These are phyloP conservation scores for Melinaea marsaeus DNA, from an alignment of 2,888 invertebrate genomes.

Conservation along the genomic window DNA sequence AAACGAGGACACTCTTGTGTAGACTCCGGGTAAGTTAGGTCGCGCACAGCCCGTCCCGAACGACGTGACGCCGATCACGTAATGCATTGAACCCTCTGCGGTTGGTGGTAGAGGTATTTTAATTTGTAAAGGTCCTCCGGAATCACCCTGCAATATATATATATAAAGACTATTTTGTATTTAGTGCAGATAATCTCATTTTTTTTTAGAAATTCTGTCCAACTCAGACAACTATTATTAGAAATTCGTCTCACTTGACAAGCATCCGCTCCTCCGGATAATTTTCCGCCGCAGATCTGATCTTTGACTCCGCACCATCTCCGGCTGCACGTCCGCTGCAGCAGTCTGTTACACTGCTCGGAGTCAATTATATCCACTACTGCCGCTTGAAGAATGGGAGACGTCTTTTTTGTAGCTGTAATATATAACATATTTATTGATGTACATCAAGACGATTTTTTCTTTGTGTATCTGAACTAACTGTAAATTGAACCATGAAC, in stretches of 20 bases:
- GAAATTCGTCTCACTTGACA: constrained; percentile 29
- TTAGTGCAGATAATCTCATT: neutral
- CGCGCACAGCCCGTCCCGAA: constrained; percentile 56
- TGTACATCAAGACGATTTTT: too few species aligned
- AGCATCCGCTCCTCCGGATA: constrained; percentile 34
- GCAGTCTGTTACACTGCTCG: constrained; percentile 30
- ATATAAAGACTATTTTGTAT: neutral
- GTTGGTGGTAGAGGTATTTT: constrained; percentile 38
- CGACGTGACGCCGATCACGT: constrained; percentile 58
- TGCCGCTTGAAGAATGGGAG: constrained; percentile 35
- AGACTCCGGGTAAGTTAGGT: constrained; percentile 51
- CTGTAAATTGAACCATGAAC: too few species aligned
- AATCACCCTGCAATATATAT: constrained; percentile 80
- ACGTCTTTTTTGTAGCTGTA: constrained; percentile 18
- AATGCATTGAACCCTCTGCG: constrained; percentile 43
- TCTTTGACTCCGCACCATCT: constrained; percentile 35
- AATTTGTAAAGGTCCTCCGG: constrained; percentile 82
- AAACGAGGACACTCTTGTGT: constrained; percentile 53
- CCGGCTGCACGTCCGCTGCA: constrained; percentile 32
- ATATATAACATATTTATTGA: neutral
- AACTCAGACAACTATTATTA: too few species aligned
- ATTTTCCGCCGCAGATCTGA: constrained; percentile 35
- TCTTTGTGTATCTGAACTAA: too few species aligned
- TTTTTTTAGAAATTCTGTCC: too few species aligned
- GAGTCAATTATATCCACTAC: constrained; percentile 37